Evolutionary conservation across 2,113 vertebrate genomes (phyloP).

Genomic region (Brachypodius melanocephalos): DNA sequence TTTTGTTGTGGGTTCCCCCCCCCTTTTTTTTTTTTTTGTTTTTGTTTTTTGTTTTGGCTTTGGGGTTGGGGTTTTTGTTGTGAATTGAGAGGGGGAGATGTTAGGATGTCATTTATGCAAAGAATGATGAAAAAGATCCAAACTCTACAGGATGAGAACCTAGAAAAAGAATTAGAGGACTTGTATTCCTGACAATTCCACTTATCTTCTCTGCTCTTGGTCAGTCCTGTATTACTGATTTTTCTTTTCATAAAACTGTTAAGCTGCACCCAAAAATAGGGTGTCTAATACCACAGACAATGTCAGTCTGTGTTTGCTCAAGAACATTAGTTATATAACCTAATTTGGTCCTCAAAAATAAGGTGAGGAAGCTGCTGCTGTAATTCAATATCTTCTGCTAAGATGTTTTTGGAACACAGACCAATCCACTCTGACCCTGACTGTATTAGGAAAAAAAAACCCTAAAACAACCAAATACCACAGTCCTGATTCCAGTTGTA

Average conservation of each 20-base stretch:
- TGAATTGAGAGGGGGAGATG: not conserved
- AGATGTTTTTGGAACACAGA: not conserved
- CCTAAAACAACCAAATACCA: not conserved
- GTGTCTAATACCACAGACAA: not conserved
- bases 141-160: not conserved
- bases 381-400: not conserved
- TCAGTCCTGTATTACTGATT: not conserved
- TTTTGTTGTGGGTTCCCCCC: not conserved
- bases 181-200: not conserved
- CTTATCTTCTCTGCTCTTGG: not conserved
- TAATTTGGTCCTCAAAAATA: not conserved
- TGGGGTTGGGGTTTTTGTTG: not conserved
- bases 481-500: not conserved
- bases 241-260: not conserved
- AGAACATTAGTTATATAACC: not conserved
- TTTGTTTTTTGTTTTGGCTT: not conserved
- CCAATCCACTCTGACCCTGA: not conserved
- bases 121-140: not conserved
- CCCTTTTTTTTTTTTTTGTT: too few relatives aligned
- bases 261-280: not conserved
- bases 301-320: not conserved
- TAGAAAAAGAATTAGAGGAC: not conserved
- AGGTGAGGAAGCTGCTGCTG: not conserved
- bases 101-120: not conserved
- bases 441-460: not conserved